Base-by-base conservation (phyloP, 2,888 invertebrate genomes). In the Anthrax anthrax region DNA sequence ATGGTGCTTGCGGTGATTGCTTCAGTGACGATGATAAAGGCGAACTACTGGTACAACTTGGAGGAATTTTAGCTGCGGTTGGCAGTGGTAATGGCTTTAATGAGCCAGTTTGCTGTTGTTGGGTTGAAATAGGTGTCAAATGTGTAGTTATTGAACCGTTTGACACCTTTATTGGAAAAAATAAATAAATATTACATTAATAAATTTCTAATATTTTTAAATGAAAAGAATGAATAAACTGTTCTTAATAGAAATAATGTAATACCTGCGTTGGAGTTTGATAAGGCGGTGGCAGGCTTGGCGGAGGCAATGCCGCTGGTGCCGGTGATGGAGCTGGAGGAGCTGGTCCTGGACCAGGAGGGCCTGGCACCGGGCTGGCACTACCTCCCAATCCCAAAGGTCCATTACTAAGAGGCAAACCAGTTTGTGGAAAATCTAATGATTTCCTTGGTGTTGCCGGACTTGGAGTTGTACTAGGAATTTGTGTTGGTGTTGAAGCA, bases 251-350 rank as follows among this genome's bases (percentile, higher is more conserved):
- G 23, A 23, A 6, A 23, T 23, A 23, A 23, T 23, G 23, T 23
- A 6, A 23, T 55, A 63, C 63, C 63, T 62, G 62, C 58, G 60
- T 58, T 60, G 70, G 63, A 56, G 65, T 69, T 50, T 77, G 74
- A 65, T 76, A 78, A 55, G 76, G 75, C 56, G 78, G 78, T 53
- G 76, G 77, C 54, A 76, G 71, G 54, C 76, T 77, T 57, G 78
- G 77, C 56, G 78, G 77, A 52, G 78, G 77, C 57, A 78, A 70
- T 55, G 77, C 74, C 58, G 81, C 79, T 57, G 81, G 80, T 59
- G 82, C 81, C 57, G 81, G 80, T 58, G 80, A 78, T 50, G 81
- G 80, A 54, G 75, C 74, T 54, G 81, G 80, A 56, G 77, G 76
- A 55, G 77, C 77, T 55, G 74, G 69, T 57, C 73, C 73, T 56